phyloP scores from a whole-genome alignment of 2,888 invertebrate genomes.

The Sinohyriopsis cumingii region DNA sequence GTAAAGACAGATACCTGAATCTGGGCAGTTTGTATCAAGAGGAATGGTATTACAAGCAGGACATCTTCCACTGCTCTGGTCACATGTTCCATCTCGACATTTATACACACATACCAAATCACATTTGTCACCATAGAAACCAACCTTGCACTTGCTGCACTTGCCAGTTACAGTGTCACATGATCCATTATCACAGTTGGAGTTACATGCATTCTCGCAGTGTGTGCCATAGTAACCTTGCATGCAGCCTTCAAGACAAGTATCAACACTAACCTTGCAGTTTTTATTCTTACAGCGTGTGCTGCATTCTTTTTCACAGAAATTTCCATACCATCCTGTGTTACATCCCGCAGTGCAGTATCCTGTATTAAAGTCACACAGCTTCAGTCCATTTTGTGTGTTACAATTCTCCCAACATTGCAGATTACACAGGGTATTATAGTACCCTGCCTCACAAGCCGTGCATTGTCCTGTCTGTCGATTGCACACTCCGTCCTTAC shows the following conservation, averaged over 20 bases:
- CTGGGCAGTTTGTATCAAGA: too few relatives aligned
- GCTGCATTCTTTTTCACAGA: conserved; percentile 16
- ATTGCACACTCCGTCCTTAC: conserved; percentile 16
- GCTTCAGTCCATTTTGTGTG: too few relatives aligned
- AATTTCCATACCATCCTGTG: conserved; percentile 13
- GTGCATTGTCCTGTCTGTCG: conserved; percentile 21
- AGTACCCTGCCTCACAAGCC: conserved; percentile 17
- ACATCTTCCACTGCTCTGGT: conserved; percentile 21
- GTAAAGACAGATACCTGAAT: too few relatives aligned
- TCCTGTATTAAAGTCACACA: conserved; percentile 3
- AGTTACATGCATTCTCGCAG: conserved; percentile 4
- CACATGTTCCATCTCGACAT: conserved; percentile 14
- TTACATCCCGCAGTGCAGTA: conserved; percentile 17
- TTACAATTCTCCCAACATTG: too few relatives aligned
- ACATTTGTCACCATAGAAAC: conserved; percentile 23
- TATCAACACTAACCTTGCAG: conserved; percentile 12
- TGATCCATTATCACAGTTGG: conserved; percentile 11
- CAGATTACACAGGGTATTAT: not conserved
- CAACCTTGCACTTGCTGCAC: conserved; percentile 18
- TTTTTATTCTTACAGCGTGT: conserved; percentile 12
- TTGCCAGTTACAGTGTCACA: conserved; percentile 25
- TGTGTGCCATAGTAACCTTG: too few relatives aligned
- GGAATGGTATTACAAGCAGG: too few relatives aligned
- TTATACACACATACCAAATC: not conserved
- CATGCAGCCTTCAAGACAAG: conserved; percentile 21